phyloP scores from a whole-genome alignment of 2,113 vertebrate genomes.

The Columbina picui region DNA sequence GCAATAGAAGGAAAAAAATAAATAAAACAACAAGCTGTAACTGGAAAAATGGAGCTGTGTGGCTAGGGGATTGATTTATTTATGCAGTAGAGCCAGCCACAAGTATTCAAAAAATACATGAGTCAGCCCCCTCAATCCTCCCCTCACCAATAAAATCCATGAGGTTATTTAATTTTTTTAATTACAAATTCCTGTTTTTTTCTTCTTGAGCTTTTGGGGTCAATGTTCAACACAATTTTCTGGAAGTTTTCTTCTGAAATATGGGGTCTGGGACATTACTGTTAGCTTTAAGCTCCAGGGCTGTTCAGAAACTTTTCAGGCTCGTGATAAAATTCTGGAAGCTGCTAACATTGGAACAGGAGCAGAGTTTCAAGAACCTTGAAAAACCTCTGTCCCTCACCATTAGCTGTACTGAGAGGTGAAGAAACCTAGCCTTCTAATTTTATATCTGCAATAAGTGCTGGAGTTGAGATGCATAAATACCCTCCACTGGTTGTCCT shows the following conservation, averaged over 20 bases:
- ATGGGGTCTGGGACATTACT: background rate
- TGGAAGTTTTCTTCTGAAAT: background rate
- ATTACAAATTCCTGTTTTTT: background rate
- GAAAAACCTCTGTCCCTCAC: background rate
- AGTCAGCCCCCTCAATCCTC: background rate
- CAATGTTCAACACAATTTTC: background rate
- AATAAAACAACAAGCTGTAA: constrained; percentile 27
- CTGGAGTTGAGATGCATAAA: background rate
- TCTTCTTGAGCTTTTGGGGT: background rate
- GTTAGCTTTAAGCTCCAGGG: background rate
- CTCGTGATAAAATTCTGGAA: background rate
- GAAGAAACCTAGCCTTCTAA: background rate
- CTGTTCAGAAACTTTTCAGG: background rate
- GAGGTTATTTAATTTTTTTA: background rate
- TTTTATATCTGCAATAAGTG: background rate
- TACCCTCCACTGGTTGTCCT: background rate
- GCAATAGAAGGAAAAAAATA: constrained; percentile 13
- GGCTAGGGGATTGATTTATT: constrained; percentile 53
- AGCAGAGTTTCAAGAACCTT: background rate
- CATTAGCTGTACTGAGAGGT: background rate
- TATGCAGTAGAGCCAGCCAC: constrained; percentile 4
- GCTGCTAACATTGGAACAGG: background rate
- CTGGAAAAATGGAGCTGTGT: constrained; percentile 39
- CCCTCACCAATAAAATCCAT: background rate
- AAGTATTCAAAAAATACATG: background rate